These are phyloP conservation scores for Cynodonichthys magdalenae DNA, from an alignment of 2,797 vertebrate species.

Conservation along the genomic window DNA sequence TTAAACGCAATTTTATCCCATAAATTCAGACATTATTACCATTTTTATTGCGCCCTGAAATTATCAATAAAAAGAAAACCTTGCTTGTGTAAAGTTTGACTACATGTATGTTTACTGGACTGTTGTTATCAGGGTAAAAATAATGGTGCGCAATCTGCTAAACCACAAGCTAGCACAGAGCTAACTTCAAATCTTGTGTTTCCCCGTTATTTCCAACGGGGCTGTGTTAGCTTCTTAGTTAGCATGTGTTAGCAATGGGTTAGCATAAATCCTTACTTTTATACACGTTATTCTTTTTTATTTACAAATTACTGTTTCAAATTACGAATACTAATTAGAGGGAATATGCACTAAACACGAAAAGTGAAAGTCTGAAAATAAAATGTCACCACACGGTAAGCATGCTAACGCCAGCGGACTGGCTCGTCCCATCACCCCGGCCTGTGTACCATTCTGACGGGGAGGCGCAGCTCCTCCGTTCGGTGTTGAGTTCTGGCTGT, in stretches of 20 bases:
- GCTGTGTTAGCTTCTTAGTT: slow-evolving; percentile 18
- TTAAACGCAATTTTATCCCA: not conserved
- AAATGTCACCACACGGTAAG: slow-evolving; percentile 2
- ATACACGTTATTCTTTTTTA: not conserved
- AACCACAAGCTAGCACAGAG: slow-evolving; percentile 16
- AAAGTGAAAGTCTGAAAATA: not conserved
- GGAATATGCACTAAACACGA: no score
- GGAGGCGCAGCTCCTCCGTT: slow-evolving; percentile 72
- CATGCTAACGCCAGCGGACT: slow-evolving; percentile 39
- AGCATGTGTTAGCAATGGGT: slow-evolving; percentile 40
- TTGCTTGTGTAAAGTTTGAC: not conserved
- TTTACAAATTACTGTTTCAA: no score
- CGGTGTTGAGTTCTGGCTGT: slow-evolving; percentile 68
- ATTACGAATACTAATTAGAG: not conserved
- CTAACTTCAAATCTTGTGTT: slow-evolving; percentile 15
- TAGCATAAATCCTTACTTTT: not conserved
- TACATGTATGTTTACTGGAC: not conserved
- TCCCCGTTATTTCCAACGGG: not conserved
- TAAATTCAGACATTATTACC: not conserved
- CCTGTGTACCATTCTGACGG: slow-evolving; percentile 76
- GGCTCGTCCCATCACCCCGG: slow-evolving; percentile 40
- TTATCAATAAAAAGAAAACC: not conserved
- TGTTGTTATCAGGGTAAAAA: not conserved
- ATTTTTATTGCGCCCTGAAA: not conserved
- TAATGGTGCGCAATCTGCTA: slow-evolving; percentile 21